Conservation (phyloP, 1,140 invertebrate genomes). For the Potamilus streckersoni region DNA sequence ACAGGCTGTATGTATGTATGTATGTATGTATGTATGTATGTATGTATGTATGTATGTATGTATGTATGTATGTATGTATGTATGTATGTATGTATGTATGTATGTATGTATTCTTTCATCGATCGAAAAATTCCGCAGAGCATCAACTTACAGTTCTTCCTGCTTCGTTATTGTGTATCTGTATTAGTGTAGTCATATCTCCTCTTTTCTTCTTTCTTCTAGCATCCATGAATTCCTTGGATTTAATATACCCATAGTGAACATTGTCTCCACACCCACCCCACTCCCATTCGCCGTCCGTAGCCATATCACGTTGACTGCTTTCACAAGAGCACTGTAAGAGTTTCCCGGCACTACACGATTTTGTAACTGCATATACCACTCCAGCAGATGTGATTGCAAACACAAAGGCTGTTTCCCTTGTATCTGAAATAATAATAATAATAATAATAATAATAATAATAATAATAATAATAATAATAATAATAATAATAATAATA, state of each 20-base stretch:
- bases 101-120: background rate
- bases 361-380: conserved; percentile 84
- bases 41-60: too few relatives aligned
- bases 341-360: conserved; percentile 74
- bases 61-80: background rate
- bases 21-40: too few relatives aligned
- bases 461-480: conserved; percentile 34
- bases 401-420: conserved; percentile 92
- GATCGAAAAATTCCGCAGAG: background rate
- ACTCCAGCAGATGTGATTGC: conserved; percentile 90
- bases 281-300: conserved; percentile 93
- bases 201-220: conserved; percentile 74
- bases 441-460: background rate
- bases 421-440: conserved; percentile 76
- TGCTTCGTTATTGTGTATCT: conserved; percentile 67
- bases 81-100: background rate
- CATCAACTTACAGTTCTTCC: conserved; percentile 58
- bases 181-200: conserved; percentile 61
- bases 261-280: conserved; percentile 96
- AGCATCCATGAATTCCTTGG: conserved; percentile 91
- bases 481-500: conserved; percentile 23
- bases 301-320: conserved; percentile 57
- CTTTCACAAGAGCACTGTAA: conserved; percentile 64
- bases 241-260: conserved; percentile 94
- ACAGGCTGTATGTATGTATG: too few relatives aligned